Base-by-base conservation (phyloP, 2,113 vertebrate genomes). In the Rhinichthys klamathensis region DNA sequence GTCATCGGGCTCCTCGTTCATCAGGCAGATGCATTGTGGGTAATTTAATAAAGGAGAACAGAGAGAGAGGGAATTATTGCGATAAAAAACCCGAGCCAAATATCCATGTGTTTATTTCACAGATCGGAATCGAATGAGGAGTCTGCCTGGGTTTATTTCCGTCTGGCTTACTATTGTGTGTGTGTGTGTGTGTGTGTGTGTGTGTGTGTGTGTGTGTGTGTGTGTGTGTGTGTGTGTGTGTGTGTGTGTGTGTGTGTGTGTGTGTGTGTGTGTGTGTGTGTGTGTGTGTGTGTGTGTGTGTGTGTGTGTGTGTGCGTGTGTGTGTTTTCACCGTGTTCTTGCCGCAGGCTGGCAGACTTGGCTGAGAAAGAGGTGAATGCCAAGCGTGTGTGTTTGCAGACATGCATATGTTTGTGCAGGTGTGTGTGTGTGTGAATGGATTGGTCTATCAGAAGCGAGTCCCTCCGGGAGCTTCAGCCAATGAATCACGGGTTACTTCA, bases 401-500 rank as follows among this genome's bases (percentile, higher is more conserved):
- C 49, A 56, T 77, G 74, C 27, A 56, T 77, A 84, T 91, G 90
- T 88, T 89, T 89, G 87, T 6, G 85, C 88, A 84, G 88, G 83
- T 82, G 70, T 82, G 61, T 82, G 46, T 76, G 60, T 70, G 69
- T 18, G 54, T 6, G 81, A 23, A 35, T 77, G 46, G 60, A 58
- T 41, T 21, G 60, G 21, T 92, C 89, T 87, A 89, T 93, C 91
- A 90, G 83, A 86, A 38, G 54, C 35, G 74, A 30, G 54, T 75
- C 85, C 91, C 88, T 88, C 41, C 78, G 92, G 93, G 91, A 92
- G 63, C 87, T 82, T 58, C 91, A 92, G 93, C 93, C 94, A 94
- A 95, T 95, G 93, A 95, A 94, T 95, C 93, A 94, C 92, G 92
- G 93, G 94, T 95, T 93, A 94, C 93, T 93, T 95, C 91, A 93